Base-by-base conservation (phyloP, 2,797 vertebrate species). In the Xenentodon cancila region DNA sequence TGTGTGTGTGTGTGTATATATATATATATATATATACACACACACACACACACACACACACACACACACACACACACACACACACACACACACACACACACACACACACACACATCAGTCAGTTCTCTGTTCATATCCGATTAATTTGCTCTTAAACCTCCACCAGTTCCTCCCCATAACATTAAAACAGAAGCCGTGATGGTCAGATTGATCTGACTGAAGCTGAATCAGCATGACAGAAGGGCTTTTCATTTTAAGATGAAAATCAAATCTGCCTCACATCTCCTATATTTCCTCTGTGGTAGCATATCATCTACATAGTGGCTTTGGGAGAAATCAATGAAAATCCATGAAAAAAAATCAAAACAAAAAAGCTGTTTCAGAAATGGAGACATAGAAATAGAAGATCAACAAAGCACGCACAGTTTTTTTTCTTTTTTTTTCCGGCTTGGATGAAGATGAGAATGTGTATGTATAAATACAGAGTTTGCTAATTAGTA, bases 271-370 rank as follows among this genome's bases (percentile, higher is more conserved):
- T 84, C 78, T 75, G 66, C 79, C 80, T 80, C 46, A 48, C 46
- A 85, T 84, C 68, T 74, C 50, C 51, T 67, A 59, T 79, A 80
- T 74, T 80, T 71, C 61, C 59, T 79, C 72, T 76, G 78, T 79
- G 61, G 72, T 46, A 46, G 63, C 69, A 71, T 68, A 77, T 79
- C 16, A 49, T 80, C 70, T 76, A 61, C 65, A 34, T 80, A 34
- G 45, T 43, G 30, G 58, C 80, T 76, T 59, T 71, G 75, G 68
- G 75, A 89, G 64, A 83, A 90, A 91, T 88, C 81, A 71, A 80
- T 87, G 46, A 22, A 15, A 48, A 48, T 87, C 68, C 21, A 1
- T 67, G 25, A 73, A 85, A 3, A 19, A 78, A 64, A 74, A 83
- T 82, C 67, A 45, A 80, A 80, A 83, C 83, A 81, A 82, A 86